Conservation (phyloP, 1,140 invertebrate genomes). For the Drosophila jambulina region DNA sequence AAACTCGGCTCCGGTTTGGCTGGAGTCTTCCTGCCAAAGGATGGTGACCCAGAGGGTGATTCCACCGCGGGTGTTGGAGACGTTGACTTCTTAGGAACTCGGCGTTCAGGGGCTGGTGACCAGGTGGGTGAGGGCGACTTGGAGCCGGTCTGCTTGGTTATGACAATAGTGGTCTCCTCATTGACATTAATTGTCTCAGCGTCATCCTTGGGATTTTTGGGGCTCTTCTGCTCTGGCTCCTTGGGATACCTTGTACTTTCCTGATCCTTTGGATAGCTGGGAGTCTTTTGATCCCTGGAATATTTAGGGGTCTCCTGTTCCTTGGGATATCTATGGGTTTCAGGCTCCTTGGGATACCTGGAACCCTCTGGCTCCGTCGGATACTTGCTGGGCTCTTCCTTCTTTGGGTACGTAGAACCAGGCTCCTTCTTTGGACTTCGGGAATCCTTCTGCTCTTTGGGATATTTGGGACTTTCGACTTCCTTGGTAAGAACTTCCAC, state of each 20-base stretch:
- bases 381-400: not conserved
- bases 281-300: conserved; percentile 1
- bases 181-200: conserved; percentile 39
- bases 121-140: conserved; percentile 50
- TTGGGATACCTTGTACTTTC: conserved; percentile 6
- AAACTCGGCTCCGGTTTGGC: conserved; percentile 32
- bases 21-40: conserved; percentile 4
- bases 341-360: conserved; percentile 14
- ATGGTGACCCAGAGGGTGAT: not conserved
- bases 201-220: conserved; percentile 35
- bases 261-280: not conserved
- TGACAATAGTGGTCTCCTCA: conserved; percentile 59
- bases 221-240: not conserved
- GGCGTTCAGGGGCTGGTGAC: conserved; percentile 43
- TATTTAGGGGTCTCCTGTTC: conserved; percentile 1
- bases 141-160: conserved; percentile 40
- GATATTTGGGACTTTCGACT: conserved; percentile 4
- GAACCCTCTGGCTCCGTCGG: not conserved
- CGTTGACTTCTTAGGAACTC: conserved; percentile 23
- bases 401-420: not conserved
- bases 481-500: conserved; percentile 8
- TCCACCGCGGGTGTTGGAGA: not conserved
- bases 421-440: conserved; percentile 1
- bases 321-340: conserved; percentile 1
- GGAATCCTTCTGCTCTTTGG: conserved; percentile 8